Percentiles rank a stretch among this genome's conserved stretches.
Evolutionary conservation across 2,888 invertebrate species (phyloP).

Genomic region (Trichopoda pennipes): DNA sequence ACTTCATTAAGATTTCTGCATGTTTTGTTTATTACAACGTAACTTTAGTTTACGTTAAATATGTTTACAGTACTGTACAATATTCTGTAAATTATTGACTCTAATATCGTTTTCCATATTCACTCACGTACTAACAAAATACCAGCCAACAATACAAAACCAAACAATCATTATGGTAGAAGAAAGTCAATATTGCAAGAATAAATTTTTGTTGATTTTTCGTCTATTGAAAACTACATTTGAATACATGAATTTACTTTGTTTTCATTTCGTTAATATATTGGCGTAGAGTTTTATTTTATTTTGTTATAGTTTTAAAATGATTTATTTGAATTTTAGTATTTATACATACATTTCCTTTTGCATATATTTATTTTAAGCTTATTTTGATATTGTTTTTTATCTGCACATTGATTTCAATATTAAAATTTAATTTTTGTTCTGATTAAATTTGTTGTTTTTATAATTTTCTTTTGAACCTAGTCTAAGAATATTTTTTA

Average conservation of each 20-base stretch:
- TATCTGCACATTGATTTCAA: not conserved
- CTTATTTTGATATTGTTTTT: slow-evolving; percentile 15
- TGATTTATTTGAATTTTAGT: slow-evolving; percentile 11
- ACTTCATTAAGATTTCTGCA: slow-evolving; percentile 30
- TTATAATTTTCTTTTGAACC: not conserved
- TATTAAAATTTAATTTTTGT: slow-evolving; percentile 25
- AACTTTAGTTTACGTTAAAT: not conserved
- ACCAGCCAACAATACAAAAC: slow-evolving; percentile 7
- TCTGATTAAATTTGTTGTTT: not conserved
- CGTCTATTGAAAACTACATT: not conserved
- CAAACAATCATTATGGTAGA: slow-evolving; percentile 6
- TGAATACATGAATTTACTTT: not conserved
- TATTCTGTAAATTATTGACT: slow-evolving; percentile 32
- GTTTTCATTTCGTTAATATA: slow-evolving; percentile 8
- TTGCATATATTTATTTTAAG: not conserved
- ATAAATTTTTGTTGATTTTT: slow-evolving; percentile 3
- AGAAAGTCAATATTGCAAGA: slow-evolving; percentile 1
- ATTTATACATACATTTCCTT: not conserved
- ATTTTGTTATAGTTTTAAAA: no score
- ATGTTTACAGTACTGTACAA: slow-evolving; percentile 1
- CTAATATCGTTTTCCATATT: slow-evolving; percentile 9
- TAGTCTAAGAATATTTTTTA: slow-evolving; percentile 19
- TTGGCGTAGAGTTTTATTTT: slow-evolving; percentile 20
- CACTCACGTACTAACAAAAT: not conserved
- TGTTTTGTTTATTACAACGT: not conserved